Conservation (phyloP, 2,797 vertebrate species). For the Masticophis lateralis region DNA sequence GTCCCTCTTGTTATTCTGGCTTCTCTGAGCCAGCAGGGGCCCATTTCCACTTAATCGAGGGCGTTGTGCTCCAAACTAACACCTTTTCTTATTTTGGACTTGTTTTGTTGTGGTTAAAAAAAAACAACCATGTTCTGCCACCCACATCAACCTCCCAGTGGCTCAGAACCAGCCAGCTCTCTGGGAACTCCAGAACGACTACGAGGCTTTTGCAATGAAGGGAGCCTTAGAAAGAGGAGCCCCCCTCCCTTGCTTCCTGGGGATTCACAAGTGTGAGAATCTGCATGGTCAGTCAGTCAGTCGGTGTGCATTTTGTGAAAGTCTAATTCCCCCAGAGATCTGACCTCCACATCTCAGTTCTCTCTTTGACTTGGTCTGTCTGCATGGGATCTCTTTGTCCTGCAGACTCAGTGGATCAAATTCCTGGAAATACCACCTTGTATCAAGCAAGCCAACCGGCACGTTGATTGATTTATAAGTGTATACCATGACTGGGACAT, state of each 20-base stretch:
- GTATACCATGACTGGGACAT: not conserved
- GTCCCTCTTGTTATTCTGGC: constrained; percentile 62
- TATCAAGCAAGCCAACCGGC: not conserved
- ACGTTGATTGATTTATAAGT: not conserved
- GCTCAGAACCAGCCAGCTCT: constrained; percentile 53
- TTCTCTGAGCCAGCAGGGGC: constrained; percentile 64
- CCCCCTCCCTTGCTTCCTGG: not conserved
- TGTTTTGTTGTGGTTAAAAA: constrained; percentile 43
- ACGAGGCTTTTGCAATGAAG: accelerated
- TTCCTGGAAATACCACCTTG: not conserved
- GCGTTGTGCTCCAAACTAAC: constrained; percentile 63
- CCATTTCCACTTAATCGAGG: constrained; percentile 65
- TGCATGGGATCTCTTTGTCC: not conserved
- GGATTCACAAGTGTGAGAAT: not conserved
- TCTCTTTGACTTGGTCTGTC: not conserved
- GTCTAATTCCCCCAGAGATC: not conserved
- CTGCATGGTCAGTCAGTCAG: not conserved
- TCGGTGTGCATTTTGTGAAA: not conserved
- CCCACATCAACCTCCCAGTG: constrained; percentile 37
- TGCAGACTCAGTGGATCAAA: not conserved
- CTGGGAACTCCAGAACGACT: not conserved
- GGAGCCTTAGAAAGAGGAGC: accelerated
- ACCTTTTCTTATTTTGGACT: constrained; percentile 57
- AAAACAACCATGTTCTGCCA: constrained; percentile 32
- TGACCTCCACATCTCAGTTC: not conserved